These are phyloP conservation scores for Percina caprodes DNA, from an alignment of 2,113 vertebrate species.

Conservation along the genomic window DNA sequence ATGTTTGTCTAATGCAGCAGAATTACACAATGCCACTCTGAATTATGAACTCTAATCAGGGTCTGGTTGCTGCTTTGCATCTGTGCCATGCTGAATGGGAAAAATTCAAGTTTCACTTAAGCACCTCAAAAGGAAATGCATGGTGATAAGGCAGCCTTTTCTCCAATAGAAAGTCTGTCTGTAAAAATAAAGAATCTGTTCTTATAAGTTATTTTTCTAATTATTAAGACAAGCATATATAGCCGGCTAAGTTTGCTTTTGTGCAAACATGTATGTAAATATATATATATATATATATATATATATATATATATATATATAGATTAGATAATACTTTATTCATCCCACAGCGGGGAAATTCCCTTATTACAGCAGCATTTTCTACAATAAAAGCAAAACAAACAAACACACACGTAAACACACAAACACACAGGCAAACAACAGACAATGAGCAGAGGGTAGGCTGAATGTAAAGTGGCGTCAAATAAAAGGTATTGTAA, in stretches of 20 bases:
- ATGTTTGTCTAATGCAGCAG: slow-evolving; percentile 47
- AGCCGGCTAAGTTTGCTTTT: slow-evolving; percentile 10
- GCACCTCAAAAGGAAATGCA: slow-evolving; percentile 21
- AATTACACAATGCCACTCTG: slow-evolving; percentile 35
- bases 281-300: too few species aligned
- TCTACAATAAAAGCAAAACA: too few species aligned
- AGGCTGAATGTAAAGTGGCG: too few species aligned
- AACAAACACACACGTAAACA: too few species aligned
- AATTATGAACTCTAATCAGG: slow-evolving; percentile 6
- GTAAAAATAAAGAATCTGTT: neutral
- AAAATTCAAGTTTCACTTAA: slow-evolving; percentile 4
- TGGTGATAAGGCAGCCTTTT: slow-evolving; percentile 20
- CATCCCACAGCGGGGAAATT: too few species aligned
- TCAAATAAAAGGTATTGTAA: too few species aligned
- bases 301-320: too few species aligned
- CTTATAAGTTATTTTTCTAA: slow-evolving; percentile 14
- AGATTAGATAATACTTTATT: too few species aligned
- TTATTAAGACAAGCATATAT: slow-evolving; percentile 21
- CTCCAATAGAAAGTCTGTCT: neutral
- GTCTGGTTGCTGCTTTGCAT: slow-evolving; percentile 38
- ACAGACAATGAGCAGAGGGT: too few species aligned
- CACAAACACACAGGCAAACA: too few species aligned
- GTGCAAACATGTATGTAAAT: neutral
- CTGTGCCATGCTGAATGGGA: slow-evolving; percentile 28
- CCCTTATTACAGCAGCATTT: too few species aligned